Percentiles rank a stretch among this genome's conserved stretches.
Evolutionary conservation across 2,888 invertebrate species (phyloP).

Genomic region (Cyclophora albipunctata): DNA sequence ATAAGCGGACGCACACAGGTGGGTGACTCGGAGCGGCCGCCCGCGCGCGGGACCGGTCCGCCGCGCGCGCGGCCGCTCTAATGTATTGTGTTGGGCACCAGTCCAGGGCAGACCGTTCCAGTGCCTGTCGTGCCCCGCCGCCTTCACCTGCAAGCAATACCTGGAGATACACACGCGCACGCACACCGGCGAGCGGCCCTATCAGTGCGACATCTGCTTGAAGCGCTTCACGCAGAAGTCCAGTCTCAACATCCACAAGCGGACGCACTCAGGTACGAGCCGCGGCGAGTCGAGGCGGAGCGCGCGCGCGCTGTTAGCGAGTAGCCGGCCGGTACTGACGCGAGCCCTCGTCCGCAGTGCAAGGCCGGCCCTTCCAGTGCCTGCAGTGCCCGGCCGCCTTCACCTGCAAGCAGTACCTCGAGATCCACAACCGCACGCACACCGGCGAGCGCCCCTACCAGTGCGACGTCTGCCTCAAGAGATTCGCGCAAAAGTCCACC

Average conservation of each 20-base stretch:
- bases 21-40: slow-evolving; percentile 71
- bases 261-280: slow-evolving; percentile 81
- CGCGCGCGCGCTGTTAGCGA: slow-evolving; percentile 23
- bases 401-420: slow-evolving; percentile 75
- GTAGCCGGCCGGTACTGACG: slow-evolving; percentile 28
- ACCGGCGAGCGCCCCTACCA: slow-evolving; percentile 76
- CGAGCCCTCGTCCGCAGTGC: slow-evolving; percentile 56
- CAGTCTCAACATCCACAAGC: slow-evolving; percentile 87
- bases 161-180: slow-evolving; percentile 78
- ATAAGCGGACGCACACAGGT: slow-evolving; percentile 85
- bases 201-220: slow-evolving; percentile 84
- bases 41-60: slow-evolving; percentile 67
- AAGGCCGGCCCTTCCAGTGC: slow-evolving; percentile 77
- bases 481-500: slow-evolving; percentile 88
- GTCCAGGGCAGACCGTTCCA: slow-evolving; percentile 76
- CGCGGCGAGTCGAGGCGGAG: slow-evolving; percentile 10
- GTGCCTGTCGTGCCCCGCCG: slow-evolving; percentile 76
- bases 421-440: slow-evolving; percentile 74
- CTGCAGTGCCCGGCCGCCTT: slow-evolving; percentile 76
- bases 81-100: slow-evolving; percentile 72
- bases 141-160: slow-evolving; percentile 77
- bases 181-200: slow-evolving; percentile 75
- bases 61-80: slow-evolving; percentile 71
- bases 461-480: slow-evolving; percentile 85
- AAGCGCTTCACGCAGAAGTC: slow-evolving; percentile 89